Conservation (phyloP, 2,888 invertebrate species). For the Andrena fulva region DNA sequence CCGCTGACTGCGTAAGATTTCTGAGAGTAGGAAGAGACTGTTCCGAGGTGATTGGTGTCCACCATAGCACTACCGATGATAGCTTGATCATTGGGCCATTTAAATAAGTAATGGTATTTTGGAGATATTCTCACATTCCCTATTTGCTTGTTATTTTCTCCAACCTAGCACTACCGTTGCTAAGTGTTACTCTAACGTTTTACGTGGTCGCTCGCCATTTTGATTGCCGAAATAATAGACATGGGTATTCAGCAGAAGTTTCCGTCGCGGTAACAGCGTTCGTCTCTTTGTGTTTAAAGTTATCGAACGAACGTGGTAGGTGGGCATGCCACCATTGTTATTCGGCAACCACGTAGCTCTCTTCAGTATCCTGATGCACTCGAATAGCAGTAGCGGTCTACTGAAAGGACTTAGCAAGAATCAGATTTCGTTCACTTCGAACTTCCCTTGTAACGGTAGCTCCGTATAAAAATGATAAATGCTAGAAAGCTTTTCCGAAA, state of each 20-base stretch:
- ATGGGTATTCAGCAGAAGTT: neutral
- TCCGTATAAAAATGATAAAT: neutral
- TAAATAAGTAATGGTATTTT: too few relatives aligned
- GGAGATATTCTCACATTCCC: too few relatives aligned
- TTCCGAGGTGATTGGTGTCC: too few relatives aligned
- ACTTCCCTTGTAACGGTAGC: neutral
- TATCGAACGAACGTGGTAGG: neutral
- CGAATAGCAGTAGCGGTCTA: neutral
- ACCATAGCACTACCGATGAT: too few relatives aligned
- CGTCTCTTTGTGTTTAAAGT: neutral
- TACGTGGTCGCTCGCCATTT: too few relatives aligned
- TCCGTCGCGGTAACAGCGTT: neutral
- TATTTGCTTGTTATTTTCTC: too few relatives aligned
- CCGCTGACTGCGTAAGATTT: too few relatives aligned
- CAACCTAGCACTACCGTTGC: too few relatives aligned
- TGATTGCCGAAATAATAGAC: too few relatives aligned
- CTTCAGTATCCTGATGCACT: neutral
- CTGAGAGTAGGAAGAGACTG: too few relatives aligned
- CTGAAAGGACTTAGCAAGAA: neutral
- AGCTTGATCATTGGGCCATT: too few relatives aligned
- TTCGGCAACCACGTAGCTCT: neutral
- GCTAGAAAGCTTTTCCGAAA: neutral
- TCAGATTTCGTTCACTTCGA: neutral
- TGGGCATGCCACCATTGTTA: neutral
- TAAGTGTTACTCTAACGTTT: too few relatives aligned